phyloP scores from a whole-genome alignment of 2,888 invertebrate species.

The Opisthograptis luteolata region DNA sequence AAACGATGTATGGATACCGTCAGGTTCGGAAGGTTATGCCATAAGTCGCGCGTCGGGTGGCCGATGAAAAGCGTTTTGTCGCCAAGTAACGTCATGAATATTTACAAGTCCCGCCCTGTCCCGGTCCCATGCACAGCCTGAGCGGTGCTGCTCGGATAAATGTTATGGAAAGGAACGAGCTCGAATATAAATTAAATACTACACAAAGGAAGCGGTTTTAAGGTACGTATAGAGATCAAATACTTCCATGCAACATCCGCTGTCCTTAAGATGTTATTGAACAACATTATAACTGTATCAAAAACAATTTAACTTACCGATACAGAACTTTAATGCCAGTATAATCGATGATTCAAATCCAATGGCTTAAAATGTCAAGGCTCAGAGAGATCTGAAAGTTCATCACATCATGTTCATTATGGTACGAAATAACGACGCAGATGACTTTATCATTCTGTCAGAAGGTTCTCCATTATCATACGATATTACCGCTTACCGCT shows the following conservation, averaged over 20 bases:
- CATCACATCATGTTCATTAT: constrained; percentile 78
- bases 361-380: constrained; percentile 74
- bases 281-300: constrained; percentile 29
- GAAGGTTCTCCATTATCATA: constrained; percentile 64
- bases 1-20: constrained; percentile 51
- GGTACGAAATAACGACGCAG: constrained; percentile 71
- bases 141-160: constrained; percentile 29
- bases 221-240: background rate
- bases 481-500: constrained; percentile 50
- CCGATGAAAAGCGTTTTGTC: constrained; percentile 74
- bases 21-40: constrained; percentile 51
- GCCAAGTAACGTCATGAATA: constrained; percentile 70
- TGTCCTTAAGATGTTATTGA: constrained; percentile 9
- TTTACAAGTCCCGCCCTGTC: constrained; percentile 63
- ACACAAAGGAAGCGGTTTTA: constrained; percentile 10
- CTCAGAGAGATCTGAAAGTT: constrained; percentile 72
- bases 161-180: constrained; percentile 36
- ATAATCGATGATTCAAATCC: constrained; percentile 66
- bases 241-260: background rate
- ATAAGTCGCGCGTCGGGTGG: constrained; percentile 77
- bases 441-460: constrained; percentile 76
- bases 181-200: constrained; percentile 29
- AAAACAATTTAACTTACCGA: constrained; percentile 33
- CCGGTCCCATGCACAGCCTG: constrained; percentile 36
- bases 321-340: constrained; percentile 59